Evolutionary conservation across 2,797 vertebrate species (phyloP).

Genomic region (Myiotriccus ornatus): DNA sequence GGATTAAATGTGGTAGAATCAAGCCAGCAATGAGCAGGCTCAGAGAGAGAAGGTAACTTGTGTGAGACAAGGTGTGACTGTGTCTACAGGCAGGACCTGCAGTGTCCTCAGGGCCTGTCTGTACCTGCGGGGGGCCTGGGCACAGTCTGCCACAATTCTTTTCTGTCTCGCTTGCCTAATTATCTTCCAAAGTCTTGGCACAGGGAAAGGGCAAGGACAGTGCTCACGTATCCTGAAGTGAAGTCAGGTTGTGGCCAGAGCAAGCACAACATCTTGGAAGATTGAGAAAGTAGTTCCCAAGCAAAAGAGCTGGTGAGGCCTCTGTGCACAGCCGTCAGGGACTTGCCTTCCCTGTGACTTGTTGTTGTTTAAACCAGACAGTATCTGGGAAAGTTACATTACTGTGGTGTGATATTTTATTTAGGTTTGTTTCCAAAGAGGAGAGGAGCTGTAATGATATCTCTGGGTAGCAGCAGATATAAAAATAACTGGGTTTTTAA

Average conservation of each 20-base stretch:
- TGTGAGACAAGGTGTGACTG: not conserved
- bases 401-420: not conserved
- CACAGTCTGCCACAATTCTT: not conserved
- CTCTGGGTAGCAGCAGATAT: not conserved
- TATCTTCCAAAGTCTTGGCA: not conserved
- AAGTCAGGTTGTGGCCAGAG: not conserved
- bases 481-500: not conserved
- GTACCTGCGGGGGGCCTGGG: not conserved
- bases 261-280: not conserved
- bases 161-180: fast-evolving
- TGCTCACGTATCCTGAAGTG: not conserved
- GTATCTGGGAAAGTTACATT: not conserved
- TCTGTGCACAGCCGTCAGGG: not conserved
- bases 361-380: not conserved
- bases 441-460: not conserved
- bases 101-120: not conserved
- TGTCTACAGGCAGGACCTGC: not conserved
- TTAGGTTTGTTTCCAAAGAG: not conserved
- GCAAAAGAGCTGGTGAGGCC: not conserved
- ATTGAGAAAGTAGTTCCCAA: not conserved
- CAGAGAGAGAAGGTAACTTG: fast-evolving
- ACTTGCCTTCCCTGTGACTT: not conserved
- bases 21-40: not conserved
- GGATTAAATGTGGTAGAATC: not conserved
- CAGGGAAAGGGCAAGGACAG: not conserved